Evolutionary conservation across 2,797 vertebrate genomes (phyloP).

Genomic region (Anguilla obscura): DNA sequence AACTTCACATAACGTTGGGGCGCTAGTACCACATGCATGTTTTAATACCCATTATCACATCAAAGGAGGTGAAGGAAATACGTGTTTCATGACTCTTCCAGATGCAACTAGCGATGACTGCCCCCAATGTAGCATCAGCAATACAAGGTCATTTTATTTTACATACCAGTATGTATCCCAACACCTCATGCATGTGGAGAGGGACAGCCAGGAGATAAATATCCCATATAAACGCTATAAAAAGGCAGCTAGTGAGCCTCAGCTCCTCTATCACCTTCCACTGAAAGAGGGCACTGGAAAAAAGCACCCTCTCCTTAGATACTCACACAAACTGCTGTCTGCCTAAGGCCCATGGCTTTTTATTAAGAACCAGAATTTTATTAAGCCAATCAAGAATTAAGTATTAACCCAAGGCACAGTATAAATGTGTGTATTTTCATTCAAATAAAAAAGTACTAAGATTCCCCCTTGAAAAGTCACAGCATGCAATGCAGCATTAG

Average conservation of each 20-base stretch:
- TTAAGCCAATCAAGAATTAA: neutral
- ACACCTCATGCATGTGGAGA: neutral
- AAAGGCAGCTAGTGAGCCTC: neutral
- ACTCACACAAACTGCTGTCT: neutral
- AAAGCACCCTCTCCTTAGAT: neutral
- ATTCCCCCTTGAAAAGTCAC: neutral
- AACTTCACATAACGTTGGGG: neutral
- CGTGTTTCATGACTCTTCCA: neutral
- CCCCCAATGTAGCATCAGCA: neutral
- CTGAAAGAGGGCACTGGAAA: neutral
- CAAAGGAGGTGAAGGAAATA: neutral
- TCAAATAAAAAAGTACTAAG: neutral
- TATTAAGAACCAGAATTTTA: neutral
- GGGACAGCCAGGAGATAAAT: neutral
- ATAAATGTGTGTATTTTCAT: neutral
- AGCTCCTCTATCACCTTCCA: neutral
- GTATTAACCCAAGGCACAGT: neutral
- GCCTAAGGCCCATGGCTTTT: neutral
- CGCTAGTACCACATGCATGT: neutral
- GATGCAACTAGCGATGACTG: neutral
- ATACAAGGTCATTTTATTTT: neutral
- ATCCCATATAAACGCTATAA: neutral
- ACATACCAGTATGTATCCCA: neutral
- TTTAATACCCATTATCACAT: neutral
- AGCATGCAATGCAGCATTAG: neutral